These are phyloP conservation scores for Anthoptus insignis DNA, from an alignment of 2,888 invertebrate genomes.

Conservation along the genomic window DNA sequence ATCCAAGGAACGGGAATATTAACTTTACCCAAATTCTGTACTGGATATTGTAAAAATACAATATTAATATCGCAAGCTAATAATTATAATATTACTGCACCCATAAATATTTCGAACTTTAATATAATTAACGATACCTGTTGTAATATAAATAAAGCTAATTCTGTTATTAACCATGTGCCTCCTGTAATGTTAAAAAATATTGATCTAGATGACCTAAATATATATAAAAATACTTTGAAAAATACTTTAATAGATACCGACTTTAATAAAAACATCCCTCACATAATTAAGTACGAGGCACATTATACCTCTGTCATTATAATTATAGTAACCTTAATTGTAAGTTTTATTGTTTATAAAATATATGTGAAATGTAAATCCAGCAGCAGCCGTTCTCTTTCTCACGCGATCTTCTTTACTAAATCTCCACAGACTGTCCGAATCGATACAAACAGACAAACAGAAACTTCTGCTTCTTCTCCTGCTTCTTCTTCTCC, in stretches of 20 bases:
- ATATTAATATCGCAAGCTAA: background rate
- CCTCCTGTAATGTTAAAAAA: background rate
- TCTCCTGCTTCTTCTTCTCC: no score
- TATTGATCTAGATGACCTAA: background rate
- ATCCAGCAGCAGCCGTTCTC: background rate
- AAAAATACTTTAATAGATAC: background rate
- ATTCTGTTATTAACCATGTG: background rate
- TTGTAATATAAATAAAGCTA: background rate
- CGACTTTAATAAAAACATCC: no score
- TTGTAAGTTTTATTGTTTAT: no score
- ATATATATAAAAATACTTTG: background rate
- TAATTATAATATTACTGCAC: conserved; percentile 1
- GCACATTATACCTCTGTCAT: no score
- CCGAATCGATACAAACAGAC: background rate
- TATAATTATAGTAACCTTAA: no score
- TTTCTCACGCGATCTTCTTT: background rate
- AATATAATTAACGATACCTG: background rate
- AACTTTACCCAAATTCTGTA: conserved; percentile 42
- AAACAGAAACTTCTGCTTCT: no score
- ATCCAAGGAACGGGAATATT: conserved; percentile 17
- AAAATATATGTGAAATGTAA: background rate
- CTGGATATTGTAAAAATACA: conserved; percentile 22
- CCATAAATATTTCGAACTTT: background rate
- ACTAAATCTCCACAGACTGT: background rate
- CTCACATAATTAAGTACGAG: no score